Base-by-base conservation (phyloP, 2,113 vertebrate species). In the Grammomys dolichurus region DNA sequence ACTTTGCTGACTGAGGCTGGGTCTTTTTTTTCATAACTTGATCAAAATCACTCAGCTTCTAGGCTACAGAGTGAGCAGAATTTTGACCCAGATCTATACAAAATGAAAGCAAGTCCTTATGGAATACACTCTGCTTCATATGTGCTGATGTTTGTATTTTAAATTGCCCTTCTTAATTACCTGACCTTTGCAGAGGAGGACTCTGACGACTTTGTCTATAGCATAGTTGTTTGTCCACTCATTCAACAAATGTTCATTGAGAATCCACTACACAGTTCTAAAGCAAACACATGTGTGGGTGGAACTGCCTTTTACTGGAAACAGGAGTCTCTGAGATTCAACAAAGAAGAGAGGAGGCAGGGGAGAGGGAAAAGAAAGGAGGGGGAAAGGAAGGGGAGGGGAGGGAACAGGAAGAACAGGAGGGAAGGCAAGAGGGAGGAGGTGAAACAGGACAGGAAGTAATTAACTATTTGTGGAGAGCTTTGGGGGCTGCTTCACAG, bases 201-300 rank as follows among this genome's bases (percentile, higher is more conserved):
- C n/a, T 60, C 75, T 20, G 60, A 31, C 33, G 67, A 58, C 12
- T 40, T 72, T 65, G 40, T 12, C 73, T 88, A 67, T 40, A 4
- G 36, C 5, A 81, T 3, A 31, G 3, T 13, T 54, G 43, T 63
- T 86, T 24, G 63, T 95, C 28, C 14, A 22, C 40, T 75, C 63
- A 75, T 67, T 63, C 58, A 82, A 36, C 82, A 88, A 48, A 40
- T 82, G 72, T 22, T 96, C 76, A 51, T 69, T 82, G 40, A 43
- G 56, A 26, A 24, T 5, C 11, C 73, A 90, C 3, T 40, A 8
- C 14, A 84, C 28, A 69, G 33, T 40, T 36, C 28, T 40, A 54
- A 85, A 93, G 86, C 10, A 67, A 67, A 46, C 8, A 31, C 46
- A 6, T 58, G 36, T 8, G 26, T 46, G 3, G 10, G 17, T 87